Evolutionary conservation across 2,797 vertebrate species (phyloP).

Genomic region (Gobionotothen gibberifrons): DNA sequence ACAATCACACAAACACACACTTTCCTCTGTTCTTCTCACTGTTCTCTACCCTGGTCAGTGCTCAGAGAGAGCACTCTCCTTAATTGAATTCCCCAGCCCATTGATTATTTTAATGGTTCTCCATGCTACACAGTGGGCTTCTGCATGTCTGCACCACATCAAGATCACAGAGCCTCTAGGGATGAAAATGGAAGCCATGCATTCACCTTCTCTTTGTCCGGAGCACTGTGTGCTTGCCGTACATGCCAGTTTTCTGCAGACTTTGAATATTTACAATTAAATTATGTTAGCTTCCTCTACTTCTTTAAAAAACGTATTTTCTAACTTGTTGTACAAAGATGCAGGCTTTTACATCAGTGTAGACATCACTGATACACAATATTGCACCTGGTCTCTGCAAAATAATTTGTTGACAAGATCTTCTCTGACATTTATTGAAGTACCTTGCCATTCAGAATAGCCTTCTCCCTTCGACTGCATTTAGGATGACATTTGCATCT

Average conservation of each 20-base stretch:
- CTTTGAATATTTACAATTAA: slow-evolving; percentile 20
- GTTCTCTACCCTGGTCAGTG: slow-evolving; percentile 34
- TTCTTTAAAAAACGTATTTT: slow-evolving; percentile 10
- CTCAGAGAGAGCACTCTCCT: slow-evolving; percentile 75
- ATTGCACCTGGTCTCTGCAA: slow-evolving; percentile 1
- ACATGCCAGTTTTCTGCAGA: slow-evolving; percentile 11
- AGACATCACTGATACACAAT: background rate
- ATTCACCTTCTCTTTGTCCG: slow-evolving; percentile 24
- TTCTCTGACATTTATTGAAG: slow-evolving; percentile 31
- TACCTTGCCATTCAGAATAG: slow-evolving; percentile 15
- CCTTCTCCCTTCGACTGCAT: slow-evolving; percentile 12
- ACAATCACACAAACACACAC: slow-evolving; percentile 24
- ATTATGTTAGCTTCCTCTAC: background rate
- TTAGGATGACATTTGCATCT: slow-evolving; percentile 40
- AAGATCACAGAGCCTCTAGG: slow-evolving; percentile 59
- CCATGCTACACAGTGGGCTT: slow-evolving; percentile 41
- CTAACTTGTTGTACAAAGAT: background rate
- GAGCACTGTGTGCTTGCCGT: slow-evolving; percentile 12
- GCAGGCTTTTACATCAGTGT: background rate
- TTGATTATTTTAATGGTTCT: slow-evolving; percentile 81
- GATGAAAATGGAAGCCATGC: slow-evolving; percentile 38
- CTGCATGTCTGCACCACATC: slow-evolving; percentile 33
- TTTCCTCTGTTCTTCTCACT: slow-evolving; percentile 19
- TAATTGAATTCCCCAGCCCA: slow-evolving; percentile 79
- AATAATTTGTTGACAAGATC: background rate